Percentiles rank a stretch among this genome's conserved stretches.
Conservation (phyloP, 2,797 vertebrate species). For the Anas bahamensis region DNA sequence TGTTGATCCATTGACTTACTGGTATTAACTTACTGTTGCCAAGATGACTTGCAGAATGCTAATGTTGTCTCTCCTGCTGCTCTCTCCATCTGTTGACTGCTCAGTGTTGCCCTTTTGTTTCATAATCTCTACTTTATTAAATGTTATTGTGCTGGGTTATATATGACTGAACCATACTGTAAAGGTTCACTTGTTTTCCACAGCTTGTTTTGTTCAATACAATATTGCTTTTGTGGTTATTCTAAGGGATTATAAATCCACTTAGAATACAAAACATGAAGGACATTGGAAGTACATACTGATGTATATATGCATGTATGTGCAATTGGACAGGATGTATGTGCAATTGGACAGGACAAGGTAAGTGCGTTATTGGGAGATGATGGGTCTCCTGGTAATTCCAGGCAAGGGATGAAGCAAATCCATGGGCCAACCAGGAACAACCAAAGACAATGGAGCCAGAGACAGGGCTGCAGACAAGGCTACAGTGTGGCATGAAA, state of each 20-base stretch:
- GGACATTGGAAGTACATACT: not conserved
- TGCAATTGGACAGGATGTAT: not conserved
- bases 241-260: not conserved
- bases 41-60: constrained; percentile 63
- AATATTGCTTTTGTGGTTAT: not conserved
- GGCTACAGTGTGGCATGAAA: too few species aligned
- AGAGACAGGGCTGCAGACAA: too few species aligned
- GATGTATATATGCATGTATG: not conserved
- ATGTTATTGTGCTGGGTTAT: constrained; percentile 1
- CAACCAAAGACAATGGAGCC: too few species aligned
- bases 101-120: constrained; percentile 58
- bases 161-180: not conserved
- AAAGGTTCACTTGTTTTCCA: constrained; percentile 21
- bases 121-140: constrained; percentile 50
- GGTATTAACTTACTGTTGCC: constrained; percentile 56
- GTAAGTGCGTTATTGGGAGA: not conserved
- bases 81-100: constrained; percentile 70
- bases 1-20: constrained; percentile 69
- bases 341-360: not conserved
- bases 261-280: not conserved
- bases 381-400: too few species aligned
- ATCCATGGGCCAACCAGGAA: too few species aligned
- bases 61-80: constrained; percentile 62
- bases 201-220: not conserved
- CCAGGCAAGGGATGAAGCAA: too few species aligned